Percentiles rank a stretch among this genome's conserved stretches.
These are phyloP conservation scores for Gryllus longicercus DNA, from an alignment of 2,888 invertebrate genomes.

Conservation along the genomic window DNA sequence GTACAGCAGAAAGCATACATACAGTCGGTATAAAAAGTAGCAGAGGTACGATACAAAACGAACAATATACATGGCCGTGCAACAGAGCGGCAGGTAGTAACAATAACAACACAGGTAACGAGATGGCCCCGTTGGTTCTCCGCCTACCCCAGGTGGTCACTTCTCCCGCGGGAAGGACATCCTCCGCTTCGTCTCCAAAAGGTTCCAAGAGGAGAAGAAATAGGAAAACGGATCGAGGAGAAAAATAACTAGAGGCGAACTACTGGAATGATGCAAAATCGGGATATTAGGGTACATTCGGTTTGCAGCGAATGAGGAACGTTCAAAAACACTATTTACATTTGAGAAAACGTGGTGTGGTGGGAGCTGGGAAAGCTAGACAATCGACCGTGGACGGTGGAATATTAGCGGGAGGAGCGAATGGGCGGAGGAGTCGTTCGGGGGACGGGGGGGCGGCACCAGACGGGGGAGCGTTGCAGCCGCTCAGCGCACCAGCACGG, in stretches of 20 bases:
- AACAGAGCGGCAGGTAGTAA: not conserved
- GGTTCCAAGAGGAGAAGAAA: too few relatives aligned
- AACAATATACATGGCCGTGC: not conserved
- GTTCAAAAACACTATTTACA: not conserved
- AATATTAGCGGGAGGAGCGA: not conserved
- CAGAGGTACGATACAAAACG: not conserved
- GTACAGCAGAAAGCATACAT: not conserved
- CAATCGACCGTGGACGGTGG: too few relatives aligned
- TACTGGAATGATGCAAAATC: too few relatives aligned
- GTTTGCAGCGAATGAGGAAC: not conserved
- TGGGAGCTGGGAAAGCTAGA: not conserved
- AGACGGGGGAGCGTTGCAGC: not conserved
- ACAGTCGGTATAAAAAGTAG: not conserved
- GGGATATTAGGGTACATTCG: too few relatives aligned
- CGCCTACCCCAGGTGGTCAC: not conserved
- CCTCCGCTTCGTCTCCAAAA: not conserved
- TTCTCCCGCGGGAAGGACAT: not conserved
- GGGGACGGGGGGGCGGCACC: not conserved
- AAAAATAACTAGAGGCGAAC: too few relatives aligned
- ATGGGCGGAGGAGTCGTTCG: not conserved
- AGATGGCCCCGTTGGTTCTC: not conserved
- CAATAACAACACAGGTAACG: conserved; percentile 3
- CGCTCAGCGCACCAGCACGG: conserved; percentile 21
- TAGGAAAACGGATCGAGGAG: too few relatives aligned
- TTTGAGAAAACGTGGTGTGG: not conserved